A percentile compares a stretch with the other conserved stretches of the same genome.
phyloP scores from a whole-genome alignment of 2,797 vertebrate species.

The Melanotaenia nigrans region DNA sequence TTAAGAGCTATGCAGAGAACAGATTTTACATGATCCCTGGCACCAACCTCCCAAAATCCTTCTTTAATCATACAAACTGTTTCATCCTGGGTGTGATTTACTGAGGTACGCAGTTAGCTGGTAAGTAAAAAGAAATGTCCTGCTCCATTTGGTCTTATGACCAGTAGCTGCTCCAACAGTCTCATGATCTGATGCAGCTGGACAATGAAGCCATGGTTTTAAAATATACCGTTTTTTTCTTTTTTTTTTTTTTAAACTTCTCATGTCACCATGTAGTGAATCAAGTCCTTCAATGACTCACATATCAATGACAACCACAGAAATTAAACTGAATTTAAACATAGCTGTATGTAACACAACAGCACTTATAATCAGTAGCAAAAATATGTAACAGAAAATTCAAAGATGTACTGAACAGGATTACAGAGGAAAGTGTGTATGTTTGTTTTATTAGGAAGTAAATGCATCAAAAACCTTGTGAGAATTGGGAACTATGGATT shows the following conservation, averaged over 20 bases:
- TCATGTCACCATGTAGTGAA: not conserved
- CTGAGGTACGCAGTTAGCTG: slow-evolving; percentile 40
- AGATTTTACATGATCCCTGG: slow-evolving; percentile 38
- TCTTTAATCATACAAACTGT: slow-evolving; percentile 11
- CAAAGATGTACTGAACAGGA: not conserved
- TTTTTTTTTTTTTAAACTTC: not conserved
- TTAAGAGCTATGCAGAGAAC: slow-evolving; percentile 38
- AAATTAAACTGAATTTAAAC: slow-evolving; percentile 11
- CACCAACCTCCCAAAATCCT: slow-evolving; percentile 35
- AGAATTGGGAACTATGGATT: slow-evolving; percentile 45
- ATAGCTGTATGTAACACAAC: not conserved
- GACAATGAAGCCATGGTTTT: slow-evolving; percentile 19
- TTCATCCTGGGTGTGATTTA: slow-evolving; percentile 27
- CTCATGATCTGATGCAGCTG: slow-evolving; percentile 38
- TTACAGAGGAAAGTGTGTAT: not conserved
- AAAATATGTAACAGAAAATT: slow-evolving; percentile 11
- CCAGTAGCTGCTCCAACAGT: slow-evolving; percentile 33
- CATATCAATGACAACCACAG: not conserved
- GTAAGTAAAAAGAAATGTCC: slow-evolving; percentile 16
- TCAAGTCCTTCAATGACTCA: not conserved
- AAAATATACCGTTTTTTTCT: not conserved
- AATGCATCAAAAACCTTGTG: slow-evolving; percentile 16
- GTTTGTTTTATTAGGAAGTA: slow-evolving; percentile 6
- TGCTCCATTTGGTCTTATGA: slow-evolving; percentile 49
- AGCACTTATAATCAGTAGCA: not conserved